Evolutionary conservation across 2,888 invertebrate species (phyloP), one percentile per base, ranked within the genome.

Genomic region (Baronia brevicornis): DNA sequence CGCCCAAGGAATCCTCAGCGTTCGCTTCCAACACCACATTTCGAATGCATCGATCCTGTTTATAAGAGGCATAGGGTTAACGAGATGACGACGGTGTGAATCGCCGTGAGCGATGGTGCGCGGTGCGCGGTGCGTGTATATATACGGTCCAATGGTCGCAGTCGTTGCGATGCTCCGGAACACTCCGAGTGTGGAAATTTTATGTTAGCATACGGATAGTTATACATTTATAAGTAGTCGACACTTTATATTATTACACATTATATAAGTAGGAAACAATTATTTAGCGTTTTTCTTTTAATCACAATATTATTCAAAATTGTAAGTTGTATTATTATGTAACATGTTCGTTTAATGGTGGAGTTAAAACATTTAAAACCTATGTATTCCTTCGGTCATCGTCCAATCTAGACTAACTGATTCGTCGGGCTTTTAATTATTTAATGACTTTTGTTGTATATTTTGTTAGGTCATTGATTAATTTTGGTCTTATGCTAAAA

Each of bases 401-500:
- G 72, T 66, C 65, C 69, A 60, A 65, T 57, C 58, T 69, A 66
- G 59, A 73, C 69, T 71, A 70, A 72, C 68, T 60, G 59, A 70
- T 67, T 66, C 68, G 73, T 72, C 72, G 72, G 78, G 79, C 82
- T 73, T n/a, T n/a, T 65, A 71, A 82, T 84, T 82, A 80, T 80
- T 80, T 78, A 72, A 84, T 84, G 84, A 82, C 84, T 82, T 82
- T 84, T 84, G 84, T 84, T 84, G 84, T 84, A 84, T 84, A 84
- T 84, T 82, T 84, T 84, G 84, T 84, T 84, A 80, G 82, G 84
- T 84, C 84, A 82, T 84, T 84, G 75, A 79, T 82, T 84, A 82
- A 82, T 84, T 82, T 78, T 75, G 69, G 73, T 80, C 79, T 60
- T 71, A 72, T 64, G 74, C 75, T 84, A 55, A 70, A 67, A 65